Percentiles rank a stretch among this genome's conserved stretches.
Evolutionary conservation across 2,888 invertebrate genomes (phyloP).

Genomic region (Ennomos quercinarius): DNA sequence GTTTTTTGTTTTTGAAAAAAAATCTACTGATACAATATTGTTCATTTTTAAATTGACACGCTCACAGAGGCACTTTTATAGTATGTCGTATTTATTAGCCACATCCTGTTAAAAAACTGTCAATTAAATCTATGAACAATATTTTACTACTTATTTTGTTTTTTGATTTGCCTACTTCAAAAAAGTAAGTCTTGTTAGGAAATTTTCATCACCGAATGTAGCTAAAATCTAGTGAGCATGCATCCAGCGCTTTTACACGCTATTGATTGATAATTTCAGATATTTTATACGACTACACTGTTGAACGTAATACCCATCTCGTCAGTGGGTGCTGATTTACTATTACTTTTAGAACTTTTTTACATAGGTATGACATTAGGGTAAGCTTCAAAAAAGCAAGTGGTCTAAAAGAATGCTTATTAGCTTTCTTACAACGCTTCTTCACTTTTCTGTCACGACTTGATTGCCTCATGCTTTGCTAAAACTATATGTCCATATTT

Average conservation of each 20-base stretch:
- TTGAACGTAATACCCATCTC: not conserved
- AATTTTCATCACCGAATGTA: constrained; percentile 1
- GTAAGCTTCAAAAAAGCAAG: constrained; percentile 12
- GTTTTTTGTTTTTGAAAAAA: constrained; percentile 2
- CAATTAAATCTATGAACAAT: not conserved
- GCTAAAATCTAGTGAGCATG: constrained; percentile 10
- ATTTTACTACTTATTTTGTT: constrained; percentile 4
- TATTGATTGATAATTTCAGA: constrained; percentile 9
- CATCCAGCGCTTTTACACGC: constrained; percentile 12
- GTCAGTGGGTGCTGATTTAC: constrained; percentile 7
- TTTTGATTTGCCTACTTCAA: not conserved
- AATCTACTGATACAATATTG: not conserved
- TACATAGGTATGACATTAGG: not conserved
- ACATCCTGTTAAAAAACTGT: too few species aligned
- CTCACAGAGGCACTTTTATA: too few species aligned
- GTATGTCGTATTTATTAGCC: too few species aligned
- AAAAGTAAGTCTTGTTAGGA: constrained; percentile 4
- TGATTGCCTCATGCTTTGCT: constrained; percentile 64
- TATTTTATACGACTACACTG: not conserved
- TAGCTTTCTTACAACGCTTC: constrained; percentile 8
- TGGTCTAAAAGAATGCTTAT: constrained; percentile 15
- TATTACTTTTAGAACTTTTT: constrained; percentile 1
- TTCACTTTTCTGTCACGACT: constrained; percentile 12
- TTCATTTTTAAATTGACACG: too few species aligned
- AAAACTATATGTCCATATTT: constrained; percentile 67